Evolutionary conservation across 2,888 invertebrate genomes (phyloP).

Genomic region (Hydriomena furcata): DNA sequence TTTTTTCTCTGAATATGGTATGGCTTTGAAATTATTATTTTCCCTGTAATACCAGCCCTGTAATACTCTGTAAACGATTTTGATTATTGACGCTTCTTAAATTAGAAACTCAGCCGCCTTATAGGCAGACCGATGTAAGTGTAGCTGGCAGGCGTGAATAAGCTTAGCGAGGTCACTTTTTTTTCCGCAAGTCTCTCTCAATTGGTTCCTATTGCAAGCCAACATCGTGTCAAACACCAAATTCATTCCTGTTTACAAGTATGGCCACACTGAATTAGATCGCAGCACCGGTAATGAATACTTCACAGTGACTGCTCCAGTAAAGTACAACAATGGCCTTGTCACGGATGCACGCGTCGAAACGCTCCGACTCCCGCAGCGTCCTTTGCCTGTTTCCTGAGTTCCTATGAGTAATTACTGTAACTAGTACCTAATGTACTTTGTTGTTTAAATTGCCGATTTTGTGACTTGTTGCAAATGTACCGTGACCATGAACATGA

Average conservation of each 20-base stretch:
- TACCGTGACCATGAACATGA: too few species aligned
- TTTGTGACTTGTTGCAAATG: too few species aligned
- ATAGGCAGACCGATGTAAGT: too few species aligned
- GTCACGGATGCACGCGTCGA: slow-evolving; percentile 65
- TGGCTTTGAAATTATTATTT: not conserved
- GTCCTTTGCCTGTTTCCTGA: slow-evolving; percentile 73
- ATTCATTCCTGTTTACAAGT: slow-evolving; percentile 2
- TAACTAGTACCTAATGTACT: too few species aligned
- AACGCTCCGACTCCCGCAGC: slow-evolving; percentile 74
- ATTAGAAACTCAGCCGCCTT: too few species aligned
- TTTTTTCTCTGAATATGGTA: not conserved
- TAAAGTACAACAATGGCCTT: slow-evolving; percentile 59
- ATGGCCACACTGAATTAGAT: slow-evolving; percentile 1
- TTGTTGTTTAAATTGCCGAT: too few species aligned
- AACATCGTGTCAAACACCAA: slow-evolving; percentile 1
- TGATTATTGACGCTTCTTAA: too few species aligned
- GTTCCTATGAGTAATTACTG: slow-evolving; percentile 57
- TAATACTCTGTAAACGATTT: too few species aligned
- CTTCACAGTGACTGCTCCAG: slow-evolving; percentile 43
- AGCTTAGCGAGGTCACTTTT: slow-evolving; percentile 14
- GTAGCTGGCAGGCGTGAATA: too few species aligned
- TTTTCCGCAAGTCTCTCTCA: slow-evolving; percentile 1
- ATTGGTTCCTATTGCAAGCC: slow-evolving; percentile 14
- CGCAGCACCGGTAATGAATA: not conserved
- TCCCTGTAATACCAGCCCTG: too few species aligned